These are phyloP conservation scores for Anarhynchus alexandrinus DNA, from an alignment of 2,113 vertebrate genomes.

Conservation along the genomic window DNA sequence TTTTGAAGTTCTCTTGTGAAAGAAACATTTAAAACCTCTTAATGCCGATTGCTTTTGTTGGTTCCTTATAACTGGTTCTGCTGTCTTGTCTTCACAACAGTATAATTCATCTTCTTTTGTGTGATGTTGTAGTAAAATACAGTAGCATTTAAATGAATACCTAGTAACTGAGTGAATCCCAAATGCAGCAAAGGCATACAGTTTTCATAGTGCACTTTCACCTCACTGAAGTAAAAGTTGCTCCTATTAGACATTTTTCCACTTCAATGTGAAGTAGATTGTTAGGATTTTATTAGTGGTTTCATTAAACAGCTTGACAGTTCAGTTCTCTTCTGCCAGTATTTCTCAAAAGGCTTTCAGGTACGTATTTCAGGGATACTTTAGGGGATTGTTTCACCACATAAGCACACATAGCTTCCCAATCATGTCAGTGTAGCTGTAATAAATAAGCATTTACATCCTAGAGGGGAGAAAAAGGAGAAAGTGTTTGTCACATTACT, in stretches of 20 bases:
- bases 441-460: slow-evolving; percentile 87
- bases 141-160: slow-evolving; percentile 65
- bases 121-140: slow-evolving; percentile 48
- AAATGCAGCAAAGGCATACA: slow-evolving; percentile 68
- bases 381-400: slow-evolving; percentile 45
- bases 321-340: slow-evolving; percentile 67
- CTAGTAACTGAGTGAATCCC: slow-evolving; percentile 55
- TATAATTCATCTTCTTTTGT: slow-evolving; percentile 57
- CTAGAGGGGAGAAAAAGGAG: slow-evolving; percentile 54
- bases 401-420: slow-evolving; percentile 33
- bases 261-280: slow-evolving; percentile 85
- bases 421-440: slow-evolving; percentile 79
- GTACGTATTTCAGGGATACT: slow-evolving; percentile 46
- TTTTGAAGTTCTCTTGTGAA: slow-evolving; percentile 65
- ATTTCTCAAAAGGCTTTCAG: slow-evolving; percentile 63
- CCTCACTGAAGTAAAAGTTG: slow-evolving; percentile 76
- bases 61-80: slow-evolving; percentile 59
- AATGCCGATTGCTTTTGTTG: slow-evolving; percentile 60
- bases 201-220: slow-evolving; percentile 75
- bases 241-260: slow-evolving; percentile 71
- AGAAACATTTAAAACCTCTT: slow-evolving; percentile 64
- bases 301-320: slow-evolving; percentile 67
- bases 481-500: neutral
- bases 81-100: slow-evolving; percentile 39
- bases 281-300: slow-evolving; percentile 72